Evolutionary conservation across 2,888 invertebrate species (phyloP), one percentile per base, ranked within the genome.

Genomic region (Selenia dentaria): DNA sequence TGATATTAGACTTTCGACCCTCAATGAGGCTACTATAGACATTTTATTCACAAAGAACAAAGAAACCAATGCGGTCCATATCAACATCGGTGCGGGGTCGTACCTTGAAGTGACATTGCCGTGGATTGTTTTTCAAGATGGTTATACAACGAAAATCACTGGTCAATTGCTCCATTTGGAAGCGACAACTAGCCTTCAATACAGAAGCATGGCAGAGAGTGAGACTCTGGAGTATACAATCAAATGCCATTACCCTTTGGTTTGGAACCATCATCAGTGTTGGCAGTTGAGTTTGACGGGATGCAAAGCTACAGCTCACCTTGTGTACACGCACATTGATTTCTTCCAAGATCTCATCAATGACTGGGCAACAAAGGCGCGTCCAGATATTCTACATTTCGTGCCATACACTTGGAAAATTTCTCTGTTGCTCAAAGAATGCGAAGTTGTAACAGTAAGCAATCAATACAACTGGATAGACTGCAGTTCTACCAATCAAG

Each of bases 381-480:
- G 96, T 8, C 97, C 99, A 0, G 99, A 99, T 78, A 93, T 99
- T 40, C 92, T 97, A 43, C 95, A 96, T 70, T 99, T 99, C 87
- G 96, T 99, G 39, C 99, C 99, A 1, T 99, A 98, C 81, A 98
- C 98, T 0, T 99, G 98, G 96, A 95, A 96, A 74, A 96, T 99
- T 67, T 96, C 95, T 51, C 91, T 99, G 50, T 92, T 97, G 5
- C 86, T 98, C 12, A 98, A 99, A 79, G 98, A 99, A 82, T 98
- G 99, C 83, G 98, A 99, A 85, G 92, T 99, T 9, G 93, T 99
- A 0, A 96, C 98, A 27, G 90, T 97, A 9, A 95, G 97, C 69
- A 99, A 99, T 85, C 97, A 99, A 76, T 97, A 97, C 81, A 99
- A 99, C 83, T 99, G 99, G 99, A 96, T 99, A 59, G 99, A 99